Evolutionary conservation across 23 tunicate species (phyloP), one percentile per base, ranked within the genome.

Genomic region (Trididemnum miniatum): DNA sequence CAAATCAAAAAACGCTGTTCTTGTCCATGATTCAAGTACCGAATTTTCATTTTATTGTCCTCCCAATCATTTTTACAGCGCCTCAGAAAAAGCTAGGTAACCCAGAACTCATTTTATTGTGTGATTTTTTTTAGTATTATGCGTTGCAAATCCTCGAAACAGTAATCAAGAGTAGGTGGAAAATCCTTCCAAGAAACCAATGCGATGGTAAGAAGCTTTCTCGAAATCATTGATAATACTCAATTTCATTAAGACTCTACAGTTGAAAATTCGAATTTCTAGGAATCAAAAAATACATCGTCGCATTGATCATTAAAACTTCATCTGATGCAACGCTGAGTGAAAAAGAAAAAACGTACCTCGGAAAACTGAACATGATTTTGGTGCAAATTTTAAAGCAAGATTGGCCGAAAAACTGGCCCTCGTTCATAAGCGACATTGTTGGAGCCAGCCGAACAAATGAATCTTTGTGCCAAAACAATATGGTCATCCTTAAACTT

Each of bases 321-420:
- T 92, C 97, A 30, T 87, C 97, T 2, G 95, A 96, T 65, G 86
- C 99, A 7, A 73, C 65, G 0, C 35, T 83, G 18, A 95, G 87
- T 35, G 99, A 96, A 65, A 91, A 96, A 67, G 95, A 96, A 49
- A 91, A 87, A 50, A 91, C 96, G 5, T 96, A 96, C 69, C 83
- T 96, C 26, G 90, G 89, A 27, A 96, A 96, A 84, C 73, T 96
- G 31, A 96, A 96, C 86, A 86, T 96, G 87, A 96, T 96, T 66
- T 80, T 96, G 65, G 99, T 96, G 36, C 99, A 96, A 77, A 91
- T 96, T 24, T 78, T 96, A 72, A 96, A 96, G 65, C 99, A 96
- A 82, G 99, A 96, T 57, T 96, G 99, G 99, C 99, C 99, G 5
- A 87, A 91, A 51, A 96, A 96, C 81, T 96, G 99, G 99, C 99